Evolutionary conservation across 2,113 vertebrate genomes (phyloP), one percentile per base, ranked within the genome.

Genomic region (Prinia subflava): DNA sequence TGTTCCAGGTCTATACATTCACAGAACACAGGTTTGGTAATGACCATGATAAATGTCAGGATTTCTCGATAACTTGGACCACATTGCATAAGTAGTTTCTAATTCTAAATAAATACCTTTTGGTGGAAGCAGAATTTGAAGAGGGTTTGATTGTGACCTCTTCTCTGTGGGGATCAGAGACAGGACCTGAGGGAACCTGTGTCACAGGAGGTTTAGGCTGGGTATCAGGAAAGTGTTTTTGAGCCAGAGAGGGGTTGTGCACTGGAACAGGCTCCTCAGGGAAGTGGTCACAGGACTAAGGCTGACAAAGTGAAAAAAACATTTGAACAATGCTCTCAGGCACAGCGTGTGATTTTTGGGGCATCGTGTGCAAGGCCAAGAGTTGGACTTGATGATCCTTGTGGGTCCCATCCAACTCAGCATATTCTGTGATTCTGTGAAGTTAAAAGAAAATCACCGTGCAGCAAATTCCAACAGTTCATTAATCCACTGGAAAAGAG

Each of bases 161-260:
- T 50, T 14, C 19, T 76, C 9, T 52, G 17, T 27, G 14, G 7
- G 59, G 46, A 68, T 12, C 39, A 60, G 37, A 1, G 4, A 19
- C 5, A 39, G 33, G 27, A 23, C 33, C 8, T 0, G 0, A 59
- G 11, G 22, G 46, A 44, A 44, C 21, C 12, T 21, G 13, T 52
- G 22, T 33, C 46, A 68, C 0, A 9, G 33, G 9, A 68, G 14
- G 22, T 33, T 60, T 44, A 33, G 18, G 17, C 1, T 69, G 63
- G 63, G 8, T 76, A 12, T 44, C 21, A 68, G 53, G 25, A 86
- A 59, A 68, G 44, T 2, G 11, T 7, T 60, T 31, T 39, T 46
- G 22, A 19, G 7, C 39, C 33, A 42, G 53, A 75, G 37, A 3
- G 5, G 3, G 3, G 1, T 3, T 67, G 42, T 20, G 8, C 5